Percentiles rank a stretch among this genome's conserved stretches.
These are phyloP conservation scores for Lasioglossum pauxillum DNA, from an alignment of 2,888 invertebrate species.

Conservation along the genomic window DNA sequence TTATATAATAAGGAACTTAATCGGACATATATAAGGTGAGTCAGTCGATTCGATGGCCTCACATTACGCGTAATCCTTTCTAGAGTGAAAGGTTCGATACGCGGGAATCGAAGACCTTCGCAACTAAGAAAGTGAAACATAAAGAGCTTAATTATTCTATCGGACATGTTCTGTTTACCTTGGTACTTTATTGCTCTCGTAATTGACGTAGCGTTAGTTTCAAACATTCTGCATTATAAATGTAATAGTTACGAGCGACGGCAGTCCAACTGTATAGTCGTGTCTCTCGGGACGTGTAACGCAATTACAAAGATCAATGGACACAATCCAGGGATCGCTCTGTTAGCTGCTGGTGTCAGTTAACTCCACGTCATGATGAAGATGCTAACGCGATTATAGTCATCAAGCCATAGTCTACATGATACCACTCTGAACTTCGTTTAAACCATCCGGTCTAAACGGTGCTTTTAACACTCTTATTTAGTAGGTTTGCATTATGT, in stretches of 20 bases:
- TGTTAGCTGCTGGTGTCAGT: neutral
- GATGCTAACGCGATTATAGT: constrained; percentile 3
- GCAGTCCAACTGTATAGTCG: neutral
- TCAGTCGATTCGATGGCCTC: neutral
- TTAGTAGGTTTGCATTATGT: neutral
- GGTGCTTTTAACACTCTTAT: neutral
- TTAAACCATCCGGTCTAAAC: neutral
- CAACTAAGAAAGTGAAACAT: neutral
- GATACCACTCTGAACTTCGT: neutral
- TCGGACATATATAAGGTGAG: neutral
- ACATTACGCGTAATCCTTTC: neutral
- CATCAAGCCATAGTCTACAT: neutral
- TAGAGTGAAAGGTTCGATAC: constrained; percentile 2
- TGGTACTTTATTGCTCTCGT: neutral
- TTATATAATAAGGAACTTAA: neutral
- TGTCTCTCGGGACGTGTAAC: neutral
- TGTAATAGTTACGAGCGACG: constrained; percentile 10
- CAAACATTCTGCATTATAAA: neutral
- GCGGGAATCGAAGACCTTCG: neutral
- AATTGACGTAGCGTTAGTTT: neutral
- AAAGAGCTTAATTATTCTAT: neutral
- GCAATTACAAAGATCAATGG: constrained; percentile 8
- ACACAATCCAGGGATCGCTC: constrained; percentile 5
- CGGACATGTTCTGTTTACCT: neutral
- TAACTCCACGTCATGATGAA: neutral